A percentile compares a stretch with the other conserved stretches of the same genome.
phyloP scores from a whole-genome alignment of 2,113 vertebrate genomes.

The Bujurquina vittata region DNA sequence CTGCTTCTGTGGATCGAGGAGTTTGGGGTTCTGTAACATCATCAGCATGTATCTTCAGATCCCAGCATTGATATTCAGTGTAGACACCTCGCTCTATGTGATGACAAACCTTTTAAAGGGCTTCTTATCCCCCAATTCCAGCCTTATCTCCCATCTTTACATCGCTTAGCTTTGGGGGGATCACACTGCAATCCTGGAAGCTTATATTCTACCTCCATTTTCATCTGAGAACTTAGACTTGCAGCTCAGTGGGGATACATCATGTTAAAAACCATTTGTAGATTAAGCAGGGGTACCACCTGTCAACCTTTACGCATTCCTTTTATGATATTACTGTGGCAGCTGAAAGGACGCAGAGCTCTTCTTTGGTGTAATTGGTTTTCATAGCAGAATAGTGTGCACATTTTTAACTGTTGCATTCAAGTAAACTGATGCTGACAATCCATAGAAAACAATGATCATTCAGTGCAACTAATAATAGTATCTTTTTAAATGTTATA shows the following conservation, averaged over 20 bases:
- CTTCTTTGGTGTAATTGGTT: not conserved
- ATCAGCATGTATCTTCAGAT: conserved; percentile 48
- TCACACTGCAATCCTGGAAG: conserved; percentile 61
- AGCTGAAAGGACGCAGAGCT: not conserved
- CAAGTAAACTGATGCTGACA: not conserved
- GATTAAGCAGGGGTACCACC: not conserved
- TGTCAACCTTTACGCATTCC: not conserved
- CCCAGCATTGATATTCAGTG: conserved; percentile 66
- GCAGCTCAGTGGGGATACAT: conserved; percentile 41
- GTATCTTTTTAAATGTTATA: not conserved
- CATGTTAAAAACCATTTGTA: conserved; percentile 12
- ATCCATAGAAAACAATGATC: not conserved
- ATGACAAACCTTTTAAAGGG: conserved; percentile 67
- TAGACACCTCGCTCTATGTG: conserved; percentile 23
- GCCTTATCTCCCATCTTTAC: conserved; percentile 69
- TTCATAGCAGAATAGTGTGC: not conserved
- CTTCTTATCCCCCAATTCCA: conserved; percentile 65
- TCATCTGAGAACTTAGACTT: conserved; percentile 45
- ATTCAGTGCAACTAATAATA: not conserved
- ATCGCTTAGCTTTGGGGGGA: conserved; percentile 62
- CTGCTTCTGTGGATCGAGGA: conserved; percentile 6
- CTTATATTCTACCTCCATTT: conserved; percentile 57
- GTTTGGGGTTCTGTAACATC: conserved; percentile 34
- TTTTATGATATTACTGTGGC: not conserved
- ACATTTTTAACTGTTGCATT: not conserved